These are phyloP conservation scores for Pygocentrus nattereri DNA, from an alignment of 2,797 vertebrate genomes.

Conservation along the genomic window DNA sequence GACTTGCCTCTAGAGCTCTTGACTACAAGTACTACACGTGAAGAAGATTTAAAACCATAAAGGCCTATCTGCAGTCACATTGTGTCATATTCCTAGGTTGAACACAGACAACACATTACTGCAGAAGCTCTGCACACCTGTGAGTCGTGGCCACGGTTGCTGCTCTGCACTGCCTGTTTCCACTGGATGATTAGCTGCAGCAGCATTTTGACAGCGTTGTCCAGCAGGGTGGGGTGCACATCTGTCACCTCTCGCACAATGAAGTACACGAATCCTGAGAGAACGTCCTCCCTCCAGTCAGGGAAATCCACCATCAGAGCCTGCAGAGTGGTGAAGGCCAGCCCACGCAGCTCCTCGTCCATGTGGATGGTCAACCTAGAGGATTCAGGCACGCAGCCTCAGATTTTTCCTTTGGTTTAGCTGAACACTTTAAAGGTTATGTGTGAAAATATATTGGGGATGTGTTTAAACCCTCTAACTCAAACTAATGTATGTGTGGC, in stretches of 20 bases:
- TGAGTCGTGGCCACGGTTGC: constrained; percentile 88
- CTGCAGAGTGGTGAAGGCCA: constrained; percentile 98
- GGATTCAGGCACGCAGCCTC: background rate
- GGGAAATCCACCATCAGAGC: constrained; percentile 97
- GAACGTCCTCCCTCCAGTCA: constrained; percentile 97
- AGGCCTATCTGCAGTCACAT: no score
- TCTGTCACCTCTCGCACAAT: constrained; percentile 97
- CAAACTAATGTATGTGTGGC: background rate
- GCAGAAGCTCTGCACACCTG: constrained; percentile 73
- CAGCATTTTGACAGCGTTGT: constrained; percentile 98
- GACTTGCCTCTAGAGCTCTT: no score
- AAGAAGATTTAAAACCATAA: no score
- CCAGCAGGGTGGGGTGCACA: constrained; percentile 93
- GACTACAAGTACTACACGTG: no score
- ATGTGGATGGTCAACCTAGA: constrained; percentile 95
- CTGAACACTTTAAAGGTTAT: no score
- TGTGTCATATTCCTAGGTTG: no score
- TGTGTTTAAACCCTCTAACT: background rate
- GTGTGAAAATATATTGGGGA: no score
- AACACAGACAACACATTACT: no score
- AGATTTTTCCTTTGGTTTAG: background rate
- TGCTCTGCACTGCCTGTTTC: constrained; percentile 93
- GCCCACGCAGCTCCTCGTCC: constrained; percentile 97
- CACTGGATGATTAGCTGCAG: constrained; percentile 97
- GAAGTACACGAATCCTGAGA: constrained; percentile 97